phyloP scores from a whole-genome alignment of 2,888 invertebrate genomes.

The Alviniconcha strummeri region DNA sequence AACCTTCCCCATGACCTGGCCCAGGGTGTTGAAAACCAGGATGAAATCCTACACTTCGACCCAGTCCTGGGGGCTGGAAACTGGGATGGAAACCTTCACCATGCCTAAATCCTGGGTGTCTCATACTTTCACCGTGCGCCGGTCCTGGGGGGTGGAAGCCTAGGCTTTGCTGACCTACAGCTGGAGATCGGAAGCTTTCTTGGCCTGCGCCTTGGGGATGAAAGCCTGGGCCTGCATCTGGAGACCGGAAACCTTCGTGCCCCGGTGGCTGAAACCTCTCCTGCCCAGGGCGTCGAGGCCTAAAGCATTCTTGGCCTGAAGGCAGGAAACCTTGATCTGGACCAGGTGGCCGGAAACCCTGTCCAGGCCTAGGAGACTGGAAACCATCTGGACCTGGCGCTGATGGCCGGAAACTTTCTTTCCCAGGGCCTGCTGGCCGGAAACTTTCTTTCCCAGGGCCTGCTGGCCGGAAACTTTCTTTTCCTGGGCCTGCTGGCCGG shows the following conservation, averaged over 20 bases:
- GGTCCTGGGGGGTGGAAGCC: background rate
- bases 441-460: background rate
- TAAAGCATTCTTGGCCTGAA: background rate
- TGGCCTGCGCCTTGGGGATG: background rate
- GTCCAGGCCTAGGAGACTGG: background rate
- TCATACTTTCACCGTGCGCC: too few species aligned
- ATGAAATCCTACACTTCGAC: background rate
- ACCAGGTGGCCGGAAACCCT: background rate
- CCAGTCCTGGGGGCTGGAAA: background rate
- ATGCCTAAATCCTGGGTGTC: too few species aligned
- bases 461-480: background rate
- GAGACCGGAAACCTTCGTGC: background rate
- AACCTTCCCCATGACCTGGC: background rate
- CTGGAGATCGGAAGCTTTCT: background rate
- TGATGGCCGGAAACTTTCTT: background rate
- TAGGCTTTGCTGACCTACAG: background rate
- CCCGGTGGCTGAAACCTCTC: background rate
- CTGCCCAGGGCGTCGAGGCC: background rate
- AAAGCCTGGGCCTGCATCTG: background rate
- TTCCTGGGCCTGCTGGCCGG: background rate
- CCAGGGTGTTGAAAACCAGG: slow-evolving; percentile 21
- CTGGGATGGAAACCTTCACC: slow-evolving; percentile 7
- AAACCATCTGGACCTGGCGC: background rate
- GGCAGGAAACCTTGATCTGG: background rate
- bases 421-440: background rate